A percentile compares a stretch with the other conserved stretches of the same genome.
Evolutionary conservation across 1,140 invertebrate species (phyloP).

Genomic region (Brachionus paranguensis): DNA sequence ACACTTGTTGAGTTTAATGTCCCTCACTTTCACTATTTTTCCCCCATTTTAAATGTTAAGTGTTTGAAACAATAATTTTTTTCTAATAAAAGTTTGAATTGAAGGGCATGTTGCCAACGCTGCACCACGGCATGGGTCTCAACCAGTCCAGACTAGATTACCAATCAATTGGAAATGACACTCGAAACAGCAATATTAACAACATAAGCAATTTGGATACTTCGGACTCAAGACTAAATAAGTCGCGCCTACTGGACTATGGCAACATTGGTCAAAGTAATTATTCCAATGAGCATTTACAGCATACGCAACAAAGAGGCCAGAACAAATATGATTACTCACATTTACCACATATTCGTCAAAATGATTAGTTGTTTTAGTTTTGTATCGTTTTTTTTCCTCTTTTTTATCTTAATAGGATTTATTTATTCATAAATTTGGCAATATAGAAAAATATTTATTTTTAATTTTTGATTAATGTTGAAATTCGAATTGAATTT

Average conservation of each 20-base stretch:
- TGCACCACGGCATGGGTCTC: constrained; percentile 14
- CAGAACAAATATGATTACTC: constrained; percentile 36
- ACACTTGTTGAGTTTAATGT: neutral
- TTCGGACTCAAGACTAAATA: constrained; percentile 35
- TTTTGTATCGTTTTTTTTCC: neutral
- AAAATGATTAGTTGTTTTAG: constrained; percentile 24
- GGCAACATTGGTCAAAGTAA: constrained; percentile 8
- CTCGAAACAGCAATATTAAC: constrained; percentile 16
- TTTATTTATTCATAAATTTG: neutral
- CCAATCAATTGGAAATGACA: constrained; percentile 27
- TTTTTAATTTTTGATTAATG: too few species aligned
- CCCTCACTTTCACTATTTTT: neutral
- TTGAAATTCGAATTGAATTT: neutral
- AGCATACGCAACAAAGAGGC: constrained; percentile 10
- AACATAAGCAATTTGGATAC: constrained; percentile 22
- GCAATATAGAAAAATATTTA: neutral
- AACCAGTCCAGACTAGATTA: constrained; percentile 31
- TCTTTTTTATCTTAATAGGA: neutral
- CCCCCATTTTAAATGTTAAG: neutral
- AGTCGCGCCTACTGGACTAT: constrained; percentile 30
- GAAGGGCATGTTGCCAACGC: constrained; percentile 34
- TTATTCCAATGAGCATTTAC: constrained; percentile 10
- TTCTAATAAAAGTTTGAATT: neutral
- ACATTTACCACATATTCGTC: constrained; percentile 32
- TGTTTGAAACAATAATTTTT: neutral